Conservation (phyloP, 2,797 vertebrate genomes). For the Anguilla pacifica region DNA sequence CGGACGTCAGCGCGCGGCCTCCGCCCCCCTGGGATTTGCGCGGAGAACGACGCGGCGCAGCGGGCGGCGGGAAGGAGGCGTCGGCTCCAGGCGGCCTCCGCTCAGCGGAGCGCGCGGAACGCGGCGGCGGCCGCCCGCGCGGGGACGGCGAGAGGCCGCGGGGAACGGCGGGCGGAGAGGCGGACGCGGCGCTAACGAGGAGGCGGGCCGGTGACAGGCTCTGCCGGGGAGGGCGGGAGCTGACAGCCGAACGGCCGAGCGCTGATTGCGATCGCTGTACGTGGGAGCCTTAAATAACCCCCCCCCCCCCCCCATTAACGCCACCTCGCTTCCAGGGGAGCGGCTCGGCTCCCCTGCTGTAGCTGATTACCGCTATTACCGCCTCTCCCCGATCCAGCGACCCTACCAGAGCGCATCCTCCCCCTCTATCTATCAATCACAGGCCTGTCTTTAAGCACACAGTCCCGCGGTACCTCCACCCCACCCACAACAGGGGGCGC, state of each 20-base stretch:
- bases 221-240: constrained; percentile 56
- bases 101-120: background rate
- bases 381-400: background rate
- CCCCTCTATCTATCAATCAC: constrained; percentile 1
- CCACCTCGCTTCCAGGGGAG: background rate
- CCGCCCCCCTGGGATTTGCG: background rate
- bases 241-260: constrained; percentile 59
- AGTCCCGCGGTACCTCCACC: background rate
- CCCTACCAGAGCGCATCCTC: background rate
- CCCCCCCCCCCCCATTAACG: constrained; percentile 43
- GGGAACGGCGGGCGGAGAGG: background rate
- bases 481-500: background rate
- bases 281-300: constrained; percentile 55
- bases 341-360: background rate
- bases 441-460: background rate
- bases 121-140: too few species aligned
- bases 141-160: too few species aligned
- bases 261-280: constrained; percentile 60
- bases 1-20: background rate
- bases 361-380: background rate
- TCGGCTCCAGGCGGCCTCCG: background rate
- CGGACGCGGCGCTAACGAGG: constrained; percentile 51
- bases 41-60: background rate
- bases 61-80: background rate
- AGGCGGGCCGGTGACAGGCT: constrained; percentile 35